Evolutionary conservation across 2,888 invertebrate genomes (phyloP).

Genomic region (Resseliella maxima): DNA sequence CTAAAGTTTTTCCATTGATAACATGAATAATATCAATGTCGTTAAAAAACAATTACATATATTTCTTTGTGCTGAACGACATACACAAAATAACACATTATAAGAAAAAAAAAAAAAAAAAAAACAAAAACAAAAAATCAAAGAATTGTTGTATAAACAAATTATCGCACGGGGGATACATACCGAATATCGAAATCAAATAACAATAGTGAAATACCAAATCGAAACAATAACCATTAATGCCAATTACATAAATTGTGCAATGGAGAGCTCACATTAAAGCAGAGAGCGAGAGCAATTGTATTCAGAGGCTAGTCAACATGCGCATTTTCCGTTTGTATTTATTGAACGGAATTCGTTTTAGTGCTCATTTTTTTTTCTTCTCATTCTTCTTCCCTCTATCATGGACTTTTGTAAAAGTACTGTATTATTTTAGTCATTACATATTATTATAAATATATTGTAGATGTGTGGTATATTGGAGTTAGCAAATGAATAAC

Average conservation of each 20-base stretch:
- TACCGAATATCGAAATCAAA: not conserved
- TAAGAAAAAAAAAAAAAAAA: too few species aligned
- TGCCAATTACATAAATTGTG: slow-evolving; percentile 52
- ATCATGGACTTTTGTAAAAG: too few species aligned
- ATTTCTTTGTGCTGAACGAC: not conserved
- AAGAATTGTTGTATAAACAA: not conserved
- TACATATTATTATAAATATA: not conserved
- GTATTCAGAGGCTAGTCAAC: not conserved
- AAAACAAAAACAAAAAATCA: too few species aligned
- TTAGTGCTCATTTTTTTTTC: not conserved
- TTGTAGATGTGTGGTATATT: not conserved
- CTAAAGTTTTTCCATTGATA: not conserved
- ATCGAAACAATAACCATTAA: slow-evolving; percentile 51
- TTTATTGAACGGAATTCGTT: not conserved
- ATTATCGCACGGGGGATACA: not conserved
- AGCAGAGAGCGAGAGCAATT: slow-evolving; percentile 3
- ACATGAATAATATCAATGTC: not conserved
- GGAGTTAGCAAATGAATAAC: not conserved
- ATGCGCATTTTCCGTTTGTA: not conserved
- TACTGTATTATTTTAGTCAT: not conserved
- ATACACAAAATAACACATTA: not conserved
- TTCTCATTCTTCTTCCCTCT: too few species aligned
- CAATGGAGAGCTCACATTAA: slow-evolving; percentile 2
- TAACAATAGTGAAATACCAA: slow-evolving; percentile 51
- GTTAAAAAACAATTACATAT: slow-evolving; percentile 43